Evolutionary conservation across 1,140 invertebrate species (phyloP), one percentile per base, ranked within the genome.

Genomic region (Neodiprion lecontei): DNA sequence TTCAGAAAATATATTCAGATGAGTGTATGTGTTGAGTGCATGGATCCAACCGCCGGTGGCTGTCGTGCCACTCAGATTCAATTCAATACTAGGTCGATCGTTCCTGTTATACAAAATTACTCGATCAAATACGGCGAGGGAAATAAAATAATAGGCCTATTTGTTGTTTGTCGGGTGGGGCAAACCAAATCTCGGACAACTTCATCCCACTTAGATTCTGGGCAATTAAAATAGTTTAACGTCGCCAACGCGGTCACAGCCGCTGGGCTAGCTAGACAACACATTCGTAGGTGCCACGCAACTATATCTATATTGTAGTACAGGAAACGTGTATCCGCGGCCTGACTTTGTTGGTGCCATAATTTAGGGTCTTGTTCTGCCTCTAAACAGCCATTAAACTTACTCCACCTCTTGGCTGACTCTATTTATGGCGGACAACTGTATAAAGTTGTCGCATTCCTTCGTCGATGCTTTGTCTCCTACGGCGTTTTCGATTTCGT

Each of bases 151-250:
- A 61, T 61, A 17, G 53, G 53, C 11, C 53, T 61, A 61, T 61
- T 61, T 61, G 53, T 61, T 61, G 4, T 61, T 61, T 14, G 53
- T 61, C 53, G 53, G 53, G 5, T 17, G 53, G 11, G 2, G n/a
- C 53, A 17, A 61, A 61, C 53, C 53, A 61, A 61, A 61, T 61
- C 53, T 61, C n/a, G 7, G 53, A 61, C 53, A 61, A 61, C 53
- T 61, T 61, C n/a, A 61, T 61, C 53, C 53, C 4, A 61, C 53
- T 61, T 8, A 61, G 53, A 61, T 61, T 61, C 53, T 17, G 28
- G 53, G 53, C 53, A 61, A 61, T 61, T 61, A 61, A 61, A 61
- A 61, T 61, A 61, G 53, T 61, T 61, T 61, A 61, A 61, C 53
- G 53, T 61, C 53, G 53, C 53, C 53, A 61, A 61, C 53, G 53